Evolutionary conservation across 1,140 invertebrate species (phyloP), one percentile per base, ranked within the genome.

Genomic region (Cyphomyrmex costatus): DNA sequence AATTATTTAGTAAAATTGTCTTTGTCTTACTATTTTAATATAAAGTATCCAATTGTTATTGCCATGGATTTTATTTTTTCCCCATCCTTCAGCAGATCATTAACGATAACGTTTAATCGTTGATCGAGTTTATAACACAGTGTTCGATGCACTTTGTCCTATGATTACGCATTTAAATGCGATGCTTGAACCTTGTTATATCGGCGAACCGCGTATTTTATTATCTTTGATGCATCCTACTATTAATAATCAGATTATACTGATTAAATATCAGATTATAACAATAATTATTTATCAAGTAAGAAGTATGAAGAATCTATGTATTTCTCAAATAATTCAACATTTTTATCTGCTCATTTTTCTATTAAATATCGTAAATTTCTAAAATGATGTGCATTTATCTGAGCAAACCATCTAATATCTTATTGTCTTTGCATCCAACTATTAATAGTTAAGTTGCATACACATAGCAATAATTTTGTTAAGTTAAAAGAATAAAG

Each of bases 131-230:
- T 33, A 27, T 68, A 42, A 33, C 19, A 24, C 8, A 24, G 0
- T 16, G 19, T 16, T 68, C 30, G 14, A 36, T 2, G 77, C 30
- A 80, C 77, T 80, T 80, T 80, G 77, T 2, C 1, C 46, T 4
- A 21, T 33, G n/a, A 68, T 68, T 56, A 42, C 33, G 21, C 30
- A 68, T 80, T 53, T 68, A 68, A 68, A 56, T 27, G 12, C 19
- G 16, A 14, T n/a, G 71, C 8, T 61, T 0, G 27, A 24, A 51
- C 27, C 1, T 78, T 36, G 19, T 21, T 49, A 19, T 1, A 66
- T 21, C 24, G 19, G 14, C 5, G 36, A 66, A 51, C 14, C 14
- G 56, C 2, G 3, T 24, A 36, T 24, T 5, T 63, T 27, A 46
- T 77, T 21, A 19, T 27, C 16, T 4, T 46, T 1, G 4, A 60